These are phyloP conservation scores for Megalops cyprinoides DNA, from an alignment of 2,797 vertebrate genomes.

Conservation along the genomic window DNA sequence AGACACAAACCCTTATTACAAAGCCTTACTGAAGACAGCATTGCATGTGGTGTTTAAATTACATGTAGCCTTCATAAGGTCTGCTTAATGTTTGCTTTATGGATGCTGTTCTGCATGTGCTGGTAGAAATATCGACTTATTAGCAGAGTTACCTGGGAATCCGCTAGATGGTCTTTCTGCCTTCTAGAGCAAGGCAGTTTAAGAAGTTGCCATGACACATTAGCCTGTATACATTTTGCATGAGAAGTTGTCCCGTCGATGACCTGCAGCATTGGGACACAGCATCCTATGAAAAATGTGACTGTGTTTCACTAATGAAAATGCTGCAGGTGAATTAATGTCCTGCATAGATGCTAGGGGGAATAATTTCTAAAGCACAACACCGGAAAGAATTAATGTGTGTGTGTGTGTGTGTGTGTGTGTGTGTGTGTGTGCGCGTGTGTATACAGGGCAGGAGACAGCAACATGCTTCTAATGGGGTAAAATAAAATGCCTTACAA, in stretches of 20 bases:
- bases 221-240: not conserved
- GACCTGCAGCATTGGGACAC: not conserved
- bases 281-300: not conserved
- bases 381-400: not conserved
- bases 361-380: not conserved
- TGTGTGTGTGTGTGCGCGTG: slow-evolving; percentile 8
- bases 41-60: not conserved
- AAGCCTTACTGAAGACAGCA: not conserved
- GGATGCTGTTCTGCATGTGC: not conserved
- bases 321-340: too few relatives aligned
- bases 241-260: not conserved
- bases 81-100: not conserved
- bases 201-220: not conserved
- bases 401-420: not conserved
- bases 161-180: not conserved
- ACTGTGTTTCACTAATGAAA: not conserved
- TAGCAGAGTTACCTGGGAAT: not conserved
- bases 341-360: not conserved
- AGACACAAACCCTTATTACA: too few relatives aligned
- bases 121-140: not conserved
- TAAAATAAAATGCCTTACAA: too few relatives aligned
- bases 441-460: not conserved
- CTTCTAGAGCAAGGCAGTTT: not conserved
- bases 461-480: not conserved
- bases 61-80: not conserved